Evolutionary conservation across 2,113 vertebrate genomes (phyloP), one percentile per base, ranked within the genome.

Genomic region (Hippolais icterina): DNA sequence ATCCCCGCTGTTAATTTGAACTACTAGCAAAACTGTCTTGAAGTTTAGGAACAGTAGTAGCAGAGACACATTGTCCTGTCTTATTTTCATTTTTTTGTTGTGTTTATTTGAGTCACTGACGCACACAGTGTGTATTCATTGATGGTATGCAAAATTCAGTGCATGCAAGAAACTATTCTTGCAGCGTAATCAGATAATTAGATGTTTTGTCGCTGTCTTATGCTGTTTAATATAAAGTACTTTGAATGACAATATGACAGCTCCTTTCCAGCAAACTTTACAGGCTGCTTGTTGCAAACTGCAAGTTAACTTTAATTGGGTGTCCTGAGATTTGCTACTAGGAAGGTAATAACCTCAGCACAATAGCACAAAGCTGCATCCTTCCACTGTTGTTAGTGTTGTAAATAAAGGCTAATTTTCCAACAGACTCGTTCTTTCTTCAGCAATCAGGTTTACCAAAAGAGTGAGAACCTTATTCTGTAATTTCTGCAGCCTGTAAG

Each of bases 281-380:
- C 79, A 85, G 72, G 84, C 97, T 97, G 94, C 95, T 97, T 97
- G 84, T 97, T 97, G 86, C 81, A 95, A 95, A 94, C 86, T 93
- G 88, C 12, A 42, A 90, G 95, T 97, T 97, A 91, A 85, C 95
- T 97, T 97, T 97, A 98, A 97, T 97, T 97, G 94, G 90, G 89
- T 93, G 90, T 90, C 96, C 94, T 94, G 97, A 97, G 97, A 96
- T 84, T 96, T 96, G 90, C 91, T 84, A n/a, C 93, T 89, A 77
- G 92, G 59, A 90, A 93, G 42, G 83, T 57, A 95, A 96, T 95
- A 96, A 91, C 95, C 86, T 93, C 83, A 59, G 44, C 49, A 63
- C 63, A 89, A 72, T 70, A 94, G 37, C 88, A 96, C 70, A 29
- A 69, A 59, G 49, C 93, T 63, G 50, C 70, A 94, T 95, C 88